These are phyloP conservation scores for Cyclophora albipunctata DNA, from an alignment of 2,888 invertebrate genomes.

Conservation along the genomic window DNA sequence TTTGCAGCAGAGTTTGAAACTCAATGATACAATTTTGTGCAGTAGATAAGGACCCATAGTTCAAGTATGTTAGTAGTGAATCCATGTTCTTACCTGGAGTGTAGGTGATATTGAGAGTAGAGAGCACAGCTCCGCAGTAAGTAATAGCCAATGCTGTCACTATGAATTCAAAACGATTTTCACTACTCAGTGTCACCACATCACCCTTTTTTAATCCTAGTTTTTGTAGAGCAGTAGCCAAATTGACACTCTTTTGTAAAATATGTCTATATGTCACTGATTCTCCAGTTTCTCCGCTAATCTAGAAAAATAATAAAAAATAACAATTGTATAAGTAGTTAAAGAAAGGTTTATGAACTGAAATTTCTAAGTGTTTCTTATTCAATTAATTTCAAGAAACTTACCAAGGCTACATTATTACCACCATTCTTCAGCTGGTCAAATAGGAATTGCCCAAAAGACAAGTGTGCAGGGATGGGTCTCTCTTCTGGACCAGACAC, in stretches of 20 bases:
- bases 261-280: slow-evolving; percentile 70
- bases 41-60: too few relatives aligned
- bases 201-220: slow-evolving; percentile 74
- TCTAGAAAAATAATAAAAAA: slow-evolving; percentile 42
- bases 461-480: slow-evolving; percentile 61
- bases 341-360: too few relatives aligned
- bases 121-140: slow-evolving; percentile 75
- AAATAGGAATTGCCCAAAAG: slow-evolving; percentile 71
- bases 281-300: slow-evolving; percentile 76
- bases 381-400: slow-evolving; percentile 11
- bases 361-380: too few relatives aligned
- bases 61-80: too few relatives aligned
- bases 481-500: slow-evolving; percentile 61
- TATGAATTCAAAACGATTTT: slow-evolving; percentile 78
- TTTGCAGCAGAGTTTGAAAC: too few relatives aligned
- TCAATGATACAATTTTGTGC: too few relatives aligned
- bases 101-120: slow-evolving; percentile 79
- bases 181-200: slow-evolving; percentile 76
- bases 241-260: slow-evolving; percentile 72
- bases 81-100: slow-evolving; percentile 59
- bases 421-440: slow-evolving; percentile 70
- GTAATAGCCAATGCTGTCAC: slow-evolving; percentile 72
- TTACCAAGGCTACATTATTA: slow-evolving; percentile 64
- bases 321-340: not conserved
- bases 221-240: slow-evolving; percentile 70